Base-by-base conservation (phyloP, 1,140 invertebrate species). In the Parasteatoda tepidariorum region DNA sequence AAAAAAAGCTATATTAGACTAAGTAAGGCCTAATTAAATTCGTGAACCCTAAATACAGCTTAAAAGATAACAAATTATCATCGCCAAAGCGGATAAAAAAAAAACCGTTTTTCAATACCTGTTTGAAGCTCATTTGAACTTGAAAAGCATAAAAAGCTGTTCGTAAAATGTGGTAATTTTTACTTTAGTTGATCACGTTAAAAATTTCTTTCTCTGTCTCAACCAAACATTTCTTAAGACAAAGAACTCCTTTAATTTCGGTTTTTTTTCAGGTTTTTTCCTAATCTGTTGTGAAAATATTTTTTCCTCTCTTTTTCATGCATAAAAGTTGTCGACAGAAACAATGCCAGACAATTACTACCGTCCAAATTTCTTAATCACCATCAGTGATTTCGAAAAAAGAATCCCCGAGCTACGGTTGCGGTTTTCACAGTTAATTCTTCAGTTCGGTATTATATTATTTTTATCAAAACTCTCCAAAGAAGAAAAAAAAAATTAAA, bases 271-370 rank as follows among this genome's bases (percentile, higher is more conserved):
- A 26, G 33, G 30, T 75, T 11, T 75, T 75, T 41, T 38, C 24
- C 26, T 57, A 28, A n/a, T 75, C 54, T 24, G 59, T 4, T 30
- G 54, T 31, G 33, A 48, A 24, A 66, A 41, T 28, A 11, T 78
- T 64, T 78, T 66, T 66, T 66, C n/a, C 59, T 26, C 54, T 64
- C 34, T 66, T 11, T 38, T 13, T 55, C 33, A 22, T n/a, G 24
- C 3, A 18, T 57, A 64, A 78, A n/a, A 66, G 26, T 48, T 54
- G 74, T 76, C 66, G 74, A 54, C 62, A 78, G 74, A 66, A 78
- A 78, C 74, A 78, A 78, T 78, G 38, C 38, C 74, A 64, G 74
- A 57, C 74, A 78, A 78, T 78, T 78, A 78, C 34, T 22, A 33
- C 31, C 61, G 71, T 66, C 38, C 61, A 66, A 66, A 66, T 78